Base-by-base conservation (phyloP, 2,888 invertebrate genomes). In the Oegoconia quadripuncta region DNA sequence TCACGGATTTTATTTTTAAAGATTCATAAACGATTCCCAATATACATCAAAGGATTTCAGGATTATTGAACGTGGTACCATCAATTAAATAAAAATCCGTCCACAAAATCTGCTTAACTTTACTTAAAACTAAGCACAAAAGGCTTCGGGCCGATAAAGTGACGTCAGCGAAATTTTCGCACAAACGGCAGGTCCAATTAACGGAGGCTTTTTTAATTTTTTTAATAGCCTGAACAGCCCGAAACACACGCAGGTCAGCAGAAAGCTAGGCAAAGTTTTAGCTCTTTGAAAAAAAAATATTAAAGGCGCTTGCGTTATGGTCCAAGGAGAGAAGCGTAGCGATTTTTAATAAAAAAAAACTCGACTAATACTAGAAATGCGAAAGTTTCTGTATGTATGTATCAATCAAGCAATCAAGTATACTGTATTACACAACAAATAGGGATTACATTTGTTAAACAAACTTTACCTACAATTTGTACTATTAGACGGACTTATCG, bases 101-200 rank as follows among this genome's bases (percentile, higher is more conserved):
- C 8, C n/a, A 1, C 14, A n/a, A 4, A 12, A 27, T 7, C 2
- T 12, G 30, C 30, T 27, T 13, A 13, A 27, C 12, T 6, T 13
- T 27, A 12, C 15, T 23, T 17, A 25, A 34, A 34, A 34, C 26
- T 26, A 46, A 48, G 39, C 47, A 44, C 41, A 44, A 43, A 27
- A 12, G 6, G n/a, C n/a, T n/a, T 13, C 8, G 12, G 13, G 39
- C 44, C 48, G 37, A 55, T 52, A 55, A 52, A 48, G 49, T 55
- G 58, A 58, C 63, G 63, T 75, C 71, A 68, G 69, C 67, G 52
- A 48, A 64, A 64, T 64, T 68, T 57, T 58, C 64, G 63, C 64
- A 50, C 61, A 68, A 72, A 72, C 72, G 71, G 60, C 65, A 48
- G 55, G 66, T 71, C 75, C 79, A 80, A 80, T 80, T 80, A 80